Conservation (phyloP, 2,797 vertebrate genomes). For the Alosa sapidissima region DNA sequence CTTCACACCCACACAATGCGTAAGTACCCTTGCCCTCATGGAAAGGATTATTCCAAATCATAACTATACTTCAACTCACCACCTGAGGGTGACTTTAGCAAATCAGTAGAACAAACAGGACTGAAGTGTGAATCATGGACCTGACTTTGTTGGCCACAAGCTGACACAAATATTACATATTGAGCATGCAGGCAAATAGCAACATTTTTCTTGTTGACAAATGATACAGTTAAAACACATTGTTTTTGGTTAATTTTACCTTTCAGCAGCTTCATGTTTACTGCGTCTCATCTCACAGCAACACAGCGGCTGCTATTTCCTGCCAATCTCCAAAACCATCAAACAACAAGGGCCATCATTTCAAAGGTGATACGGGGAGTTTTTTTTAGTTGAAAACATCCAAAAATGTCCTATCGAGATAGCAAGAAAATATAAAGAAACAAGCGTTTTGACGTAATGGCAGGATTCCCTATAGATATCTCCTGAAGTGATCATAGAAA, state of each 20-base stretch:
- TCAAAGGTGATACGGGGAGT: too few relatives aligned
- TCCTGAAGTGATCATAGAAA: too few relatives aligned
- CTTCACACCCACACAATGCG: neutral
- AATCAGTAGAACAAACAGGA: neutral
- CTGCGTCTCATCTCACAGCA: neutral
- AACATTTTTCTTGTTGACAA: neutral
- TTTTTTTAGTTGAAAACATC: too few relatives aligned
- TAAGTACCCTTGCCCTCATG: neutral
- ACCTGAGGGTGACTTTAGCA: neutral
- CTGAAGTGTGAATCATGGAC: neutral
- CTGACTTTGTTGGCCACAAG: neutral
- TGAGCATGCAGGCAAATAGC: neutral
- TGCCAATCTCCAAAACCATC: neutral
- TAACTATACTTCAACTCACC: neutral
- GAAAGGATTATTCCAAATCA: constrained; percentile 13
- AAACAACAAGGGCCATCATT: neutral
- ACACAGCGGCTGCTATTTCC: neutral
- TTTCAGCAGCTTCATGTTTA: neutral
- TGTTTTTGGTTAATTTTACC: too few relatives aligned
- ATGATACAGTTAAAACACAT: neutral
- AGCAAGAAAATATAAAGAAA: too few relatives aligned
- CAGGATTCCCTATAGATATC: too few relatives aligned
- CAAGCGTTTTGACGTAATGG: too few relatives aligned
- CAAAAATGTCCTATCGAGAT: too few relatives aligned
- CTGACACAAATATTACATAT: neutral